These are phyloP conservation scores for Argyresthia goedartella DNA, from an alignment of 2,888 invertebrate species.

Conservation along the genomic window DNA sequence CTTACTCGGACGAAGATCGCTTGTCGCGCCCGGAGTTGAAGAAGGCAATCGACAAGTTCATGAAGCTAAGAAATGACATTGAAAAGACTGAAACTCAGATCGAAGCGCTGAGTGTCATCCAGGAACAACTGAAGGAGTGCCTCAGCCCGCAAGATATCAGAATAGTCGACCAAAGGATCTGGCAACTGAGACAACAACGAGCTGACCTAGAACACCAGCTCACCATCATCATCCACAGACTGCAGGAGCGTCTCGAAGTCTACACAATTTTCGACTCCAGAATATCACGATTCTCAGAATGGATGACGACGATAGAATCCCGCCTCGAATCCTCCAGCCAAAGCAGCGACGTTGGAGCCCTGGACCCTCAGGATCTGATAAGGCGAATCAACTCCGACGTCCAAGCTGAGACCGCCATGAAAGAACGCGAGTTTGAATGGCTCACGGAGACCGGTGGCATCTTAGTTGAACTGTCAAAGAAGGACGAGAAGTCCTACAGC, in stretches of 20 bases:
- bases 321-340: conserved; percentile 73
- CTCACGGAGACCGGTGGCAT: conserved; percentile 76
- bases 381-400: conserved; percentile 80
- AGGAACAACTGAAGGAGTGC: conserved; percentile 88
- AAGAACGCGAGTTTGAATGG: conserved; percentile 86
- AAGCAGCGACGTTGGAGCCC: conserved; percentile 54
- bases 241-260: conserved; percentile 81
- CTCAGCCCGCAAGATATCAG: conserved; percentile 88
- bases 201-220: conserved; percentile 86
- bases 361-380: conserved; percentile 81
- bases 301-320: conserved; percentile 78
- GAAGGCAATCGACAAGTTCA: conserved; percentile 74
- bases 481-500: conserved; percentile 68
- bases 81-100: conserved; percentile 72
- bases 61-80: conserved; percentile 72
- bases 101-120: conserved; percentile 79
- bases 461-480: conserved; percentile 74
- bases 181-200: conserved; percentile 84
- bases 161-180: conserved; percentile 80
- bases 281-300: conserved; percentile 74
- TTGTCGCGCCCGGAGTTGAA: conserved; percentile 74
- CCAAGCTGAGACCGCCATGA: conserved; percentile 80
- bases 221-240: conserved; percentile 76
- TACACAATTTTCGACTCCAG: conserved; percentile 79
- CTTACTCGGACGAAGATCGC: conserved; percentile 66